Evolutionary conservation across 2,888 invertebrate genomes (phyloP).

Genomic region (Zygaena filipendulae): DNA sequence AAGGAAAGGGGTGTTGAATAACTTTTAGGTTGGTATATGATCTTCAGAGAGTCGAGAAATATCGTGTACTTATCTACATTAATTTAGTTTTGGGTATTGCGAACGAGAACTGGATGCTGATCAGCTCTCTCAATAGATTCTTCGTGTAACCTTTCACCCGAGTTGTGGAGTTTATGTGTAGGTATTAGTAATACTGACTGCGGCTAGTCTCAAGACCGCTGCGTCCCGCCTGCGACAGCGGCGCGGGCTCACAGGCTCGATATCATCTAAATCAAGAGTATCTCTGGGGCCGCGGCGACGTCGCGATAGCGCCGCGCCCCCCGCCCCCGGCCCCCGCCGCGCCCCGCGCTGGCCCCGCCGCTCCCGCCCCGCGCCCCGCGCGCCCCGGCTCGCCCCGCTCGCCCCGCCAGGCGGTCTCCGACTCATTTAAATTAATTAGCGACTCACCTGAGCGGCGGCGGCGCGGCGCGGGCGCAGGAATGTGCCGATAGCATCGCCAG

Average conservation of each 20-base stretch:
- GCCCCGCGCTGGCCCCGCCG: neutral
- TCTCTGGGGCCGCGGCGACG: conserved; percentile 22
- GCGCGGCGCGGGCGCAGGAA: conserved; percentile 22
- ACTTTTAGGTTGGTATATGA: no score
- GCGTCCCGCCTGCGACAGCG: no score
- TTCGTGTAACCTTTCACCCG: no score
- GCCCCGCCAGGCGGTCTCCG: conserved; percentile 11
- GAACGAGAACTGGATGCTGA: no score
- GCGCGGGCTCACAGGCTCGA: conserved; percentile 17
- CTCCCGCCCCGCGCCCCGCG: conserved; percentile 5
- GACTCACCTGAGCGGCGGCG: conserved; percentile 32
- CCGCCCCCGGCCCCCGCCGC: neutral
- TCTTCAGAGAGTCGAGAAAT: no score
- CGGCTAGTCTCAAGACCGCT: no score
- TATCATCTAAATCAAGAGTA: conserved; percentile 34
- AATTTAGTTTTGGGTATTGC: no score
- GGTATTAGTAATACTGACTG: no score
- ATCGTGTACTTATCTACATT: no score
- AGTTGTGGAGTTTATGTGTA: no score
- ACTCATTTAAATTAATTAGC: conserved; percentile 57
- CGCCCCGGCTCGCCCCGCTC: conserved; percentile 13
- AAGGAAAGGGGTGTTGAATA: no score
- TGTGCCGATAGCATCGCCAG: conserved; percentile 29
- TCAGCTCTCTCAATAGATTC: no score
- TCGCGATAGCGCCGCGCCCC: conserved; percentile 15